A percentile compares a stretch with the other conserved stretches of the same genome.
Evolutionary conservation across 2,888 invertebrate genomes (phyloP).

Genomic region (Tillus elongatus): DNA sequence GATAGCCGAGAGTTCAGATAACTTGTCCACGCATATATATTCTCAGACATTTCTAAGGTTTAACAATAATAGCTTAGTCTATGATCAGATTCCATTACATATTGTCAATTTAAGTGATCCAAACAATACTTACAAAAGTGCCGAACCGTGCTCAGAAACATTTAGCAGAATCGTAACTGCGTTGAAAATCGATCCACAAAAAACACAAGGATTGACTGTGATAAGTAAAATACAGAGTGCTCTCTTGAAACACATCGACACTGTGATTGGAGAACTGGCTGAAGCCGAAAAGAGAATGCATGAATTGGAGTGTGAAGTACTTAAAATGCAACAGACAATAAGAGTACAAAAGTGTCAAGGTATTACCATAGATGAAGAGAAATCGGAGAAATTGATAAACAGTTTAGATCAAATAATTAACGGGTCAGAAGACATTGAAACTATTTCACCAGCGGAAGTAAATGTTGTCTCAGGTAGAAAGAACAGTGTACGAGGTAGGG

Average conservation of each 20-base stretch:
- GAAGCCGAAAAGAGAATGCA: conserved; percentile 34
- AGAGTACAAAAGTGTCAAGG: too few relatives aligned
- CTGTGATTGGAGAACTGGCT: conserved; percentile 30
- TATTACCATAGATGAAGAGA: too few relatives aligned
- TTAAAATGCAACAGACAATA: too few relatives aligned
- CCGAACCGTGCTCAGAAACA: conserved; percentile 29
- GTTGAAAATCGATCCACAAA: conserved; percentile 26
- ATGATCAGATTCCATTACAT: conserved; percentile 44
- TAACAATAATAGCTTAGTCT: conserved; percentile 45
- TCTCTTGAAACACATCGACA: conserved; percentile 33
- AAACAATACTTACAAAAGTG: conserved; percentile 32
- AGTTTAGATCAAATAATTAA: too few relatives aligned
- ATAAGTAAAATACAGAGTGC: conserved; percentile 34
- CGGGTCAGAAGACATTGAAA: too few relatives aligned
- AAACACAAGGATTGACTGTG: conserved; percentile 26
- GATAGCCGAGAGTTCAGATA: conserved; percentile 45
- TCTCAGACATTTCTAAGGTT: conserved; percentile 55
- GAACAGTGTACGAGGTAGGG: too few relatives aligned
- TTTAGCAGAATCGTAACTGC: conserved; percentile 31
- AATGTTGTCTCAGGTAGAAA: too few relatives aligned
- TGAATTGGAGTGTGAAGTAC: conserved; percentile 36
- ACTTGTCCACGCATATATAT: conserved; percentile 52
- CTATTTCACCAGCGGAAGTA: too few relatives aligned
- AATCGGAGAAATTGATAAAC: too few relatives aligned
- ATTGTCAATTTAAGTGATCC: conserved; percentile 45